A percentile compares a stretch with the other conserved stretches of the same genome.
phyloP scores from a whole-genome alignment of 2,113 vertebrate species.

The Vicugna pacos region DNA sequence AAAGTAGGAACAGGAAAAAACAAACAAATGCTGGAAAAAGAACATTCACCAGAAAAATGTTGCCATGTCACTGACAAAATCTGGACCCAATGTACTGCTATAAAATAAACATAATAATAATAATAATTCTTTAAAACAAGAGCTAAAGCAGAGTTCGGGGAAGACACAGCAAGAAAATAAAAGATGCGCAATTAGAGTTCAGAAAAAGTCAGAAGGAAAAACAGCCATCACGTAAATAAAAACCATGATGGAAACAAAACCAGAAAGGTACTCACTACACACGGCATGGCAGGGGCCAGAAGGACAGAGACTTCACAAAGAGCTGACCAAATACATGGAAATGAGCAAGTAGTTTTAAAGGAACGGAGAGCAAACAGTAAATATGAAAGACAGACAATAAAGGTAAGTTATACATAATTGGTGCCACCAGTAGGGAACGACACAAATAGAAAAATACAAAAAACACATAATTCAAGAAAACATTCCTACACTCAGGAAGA shows the following conservation, averaged over 20 bases:
- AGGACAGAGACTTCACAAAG: not conserved
- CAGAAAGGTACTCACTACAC: accelerated
- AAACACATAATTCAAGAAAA: not conserved
- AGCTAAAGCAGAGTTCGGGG: not conserved
- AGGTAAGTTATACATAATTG: not conserved
- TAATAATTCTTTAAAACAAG: not conserved
- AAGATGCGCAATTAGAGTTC: not conserved
- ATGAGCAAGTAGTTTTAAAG: not conserved
- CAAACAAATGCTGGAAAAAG: not conserved
- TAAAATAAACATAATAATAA: not conserved
- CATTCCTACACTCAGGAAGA: not conserved
- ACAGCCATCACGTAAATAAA: not conserved
- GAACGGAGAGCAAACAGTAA: not conserved
- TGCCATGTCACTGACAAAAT: not conserved
- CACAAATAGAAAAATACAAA: not conserved
- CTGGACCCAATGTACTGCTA: not conserved
- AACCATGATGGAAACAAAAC: not conserved
- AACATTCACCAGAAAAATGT: not conserved
- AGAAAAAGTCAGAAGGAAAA: not conserved
- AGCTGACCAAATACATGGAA: not conserved
- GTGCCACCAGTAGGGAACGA: not conserved
- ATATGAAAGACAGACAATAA: not conserved
- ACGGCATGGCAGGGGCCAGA: accelerated
- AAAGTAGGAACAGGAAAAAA: not conserved
- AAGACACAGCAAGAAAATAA: not conserved